Base-by-base conservation (phyloP, 2,113 vertebrate species). In the Setophaga coronata region DNA sequence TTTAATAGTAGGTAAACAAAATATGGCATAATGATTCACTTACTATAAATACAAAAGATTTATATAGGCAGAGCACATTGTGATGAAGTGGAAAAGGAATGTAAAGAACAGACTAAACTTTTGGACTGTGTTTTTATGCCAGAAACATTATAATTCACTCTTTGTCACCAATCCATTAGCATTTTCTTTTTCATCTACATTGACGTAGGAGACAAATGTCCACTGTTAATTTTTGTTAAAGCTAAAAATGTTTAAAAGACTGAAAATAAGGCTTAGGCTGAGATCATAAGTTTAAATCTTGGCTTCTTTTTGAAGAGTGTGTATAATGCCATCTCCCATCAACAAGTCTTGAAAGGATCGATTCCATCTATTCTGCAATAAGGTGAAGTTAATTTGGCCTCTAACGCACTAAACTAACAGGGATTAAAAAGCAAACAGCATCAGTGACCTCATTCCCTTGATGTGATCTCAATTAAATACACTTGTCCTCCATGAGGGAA, bases 371-470 rank as follows among this genome's bases (percentile, higher is more conserved):
- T 94, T 95, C 74, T 87, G 73, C 89, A 89, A 20, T 90, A 78
- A 94, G 70, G 86, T 79, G 72, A 93, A 93, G 90, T 95, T 96
- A 94, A 94, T 93, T 95, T 90, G 80, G 65, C 77, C 89, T 79
- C 86, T 81, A 89, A 89, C 64, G 48, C 86, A 61, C 61, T 94
- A 90, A 97, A 78, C 95, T 94, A 92, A 93, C 57, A 76, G 69
- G 54, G 88, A 84, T 92, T 96, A 87, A 89, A 97, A 97, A 97
- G 48, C 91, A 96, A 95, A 93, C 82, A 92, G 71, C 90, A 83
- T 87, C 86, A 84, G 28, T 96, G 90, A 95, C 88, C 90, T 97
- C 94, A 95, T 90, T 95, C 76, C 86, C 90, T 97, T 94, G 95
- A 97, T 92, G 92, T 90, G 79, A 90, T 90, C 61, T 93, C 92